Evolutionary conservation across 2,797 vertebrate species (phyloP), one percentile per base, ranked within the genome.

Genomic region (Leuciscus waleckii): DNA sequence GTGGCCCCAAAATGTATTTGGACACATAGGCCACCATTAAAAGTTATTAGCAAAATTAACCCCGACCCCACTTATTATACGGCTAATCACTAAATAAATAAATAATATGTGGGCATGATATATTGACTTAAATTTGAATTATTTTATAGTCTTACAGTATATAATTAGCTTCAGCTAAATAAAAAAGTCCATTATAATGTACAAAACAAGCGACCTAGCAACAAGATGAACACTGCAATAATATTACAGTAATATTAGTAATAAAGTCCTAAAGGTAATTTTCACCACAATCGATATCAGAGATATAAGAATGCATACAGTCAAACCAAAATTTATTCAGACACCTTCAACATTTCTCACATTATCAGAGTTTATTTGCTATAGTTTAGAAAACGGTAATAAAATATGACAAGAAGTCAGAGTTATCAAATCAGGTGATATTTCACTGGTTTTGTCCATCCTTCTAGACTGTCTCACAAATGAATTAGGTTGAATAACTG

Each of bases 61-160:
- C 5, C 54, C 0, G 0, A 14, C 5, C 61, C 61, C 2, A 63
- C 13, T 74, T 19, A 5, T 49, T 10, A 46, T 29, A 74, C 0
- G 4, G 26, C 16, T 3, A 74, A 32, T 32, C 16, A 49, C 2
- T 46, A 5, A 9, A 49, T 13, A 67, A 32, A 7, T 21, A 14
- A 63, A 63, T 63, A 29, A 63, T 61, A 61, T 41, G 21, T 49
- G n/a, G 16, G 26, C 26, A 74, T 29, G 43, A 32, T 17, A 49
- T 19, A 32, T 10, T 74, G 14, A 32, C 8, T 49, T 49, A 1
- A 46, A 17, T 9, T 26, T 4, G 0, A 29, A 29, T 73, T 4
- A 73, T 73, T 74, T 73, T 73, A 46, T 17, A 29, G 26, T 26
- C 16, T 26, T 29, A 73, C 7, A 29, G 14, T 29, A 2, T 7